Evolutionary conservation across 2,888 invertebrate genomes (phyloP).

Genomic region (Hydriomena furcata): DNA sequence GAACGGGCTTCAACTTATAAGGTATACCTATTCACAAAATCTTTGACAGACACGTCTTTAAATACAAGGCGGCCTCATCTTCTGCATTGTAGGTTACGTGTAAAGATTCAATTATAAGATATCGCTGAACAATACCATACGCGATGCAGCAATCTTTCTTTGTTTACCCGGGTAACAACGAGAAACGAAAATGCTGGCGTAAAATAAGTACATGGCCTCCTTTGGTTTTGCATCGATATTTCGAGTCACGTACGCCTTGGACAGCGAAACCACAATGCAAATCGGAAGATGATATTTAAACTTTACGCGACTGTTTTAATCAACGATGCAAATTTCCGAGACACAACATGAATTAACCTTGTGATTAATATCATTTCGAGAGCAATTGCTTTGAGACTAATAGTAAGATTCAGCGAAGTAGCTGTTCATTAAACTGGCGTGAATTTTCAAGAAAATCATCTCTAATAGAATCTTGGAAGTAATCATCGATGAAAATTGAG

Average conservation of each 20-base stretch:
- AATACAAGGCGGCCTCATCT: slow-evolving; percentile 45
- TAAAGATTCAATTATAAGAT: slow-evolving; percentile 76
- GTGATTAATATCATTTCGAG: not conserved
- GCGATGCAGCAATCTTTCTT: slow-evolving; percentile 66
- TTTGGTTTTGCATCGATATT: slow-evolving; percentile 19
- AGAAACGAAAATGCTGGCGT: slow-evolving; percentile 60
- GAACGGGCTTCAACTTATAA: slow-evolving; percentile 23
- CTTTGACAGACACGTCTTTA: slow-evolving; percentile 26
- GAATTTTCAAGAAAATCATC: slow-evolving; percentile 28
- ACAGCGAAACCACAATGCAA: slow-evolving; percentile 13
- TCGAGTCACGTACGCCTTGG: slow-evolving; percentile 22
- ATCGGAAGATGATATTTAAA: not conserved
- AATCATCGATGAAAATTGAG: slow-evolving; percentile 50
- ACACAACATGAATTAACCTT: not conserved
- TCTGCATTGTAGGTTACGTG: slow-evolving; percentile 57
- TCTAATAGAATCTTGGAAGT: slow-evolving; percentile 35
- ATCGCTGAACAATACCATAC: slow-evolving; percentile 68
- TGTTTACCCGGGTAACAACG: slow-evolving; percentile 60
- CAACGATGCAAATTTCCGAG: not conserved
- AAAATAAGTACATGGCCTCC: slow-evolving; percentile 22
- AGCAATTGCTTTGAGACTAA: not conserved
- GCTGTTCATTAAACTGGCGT: slow-evolving; percentile 16
- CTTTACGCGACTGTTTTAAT: not conserved
- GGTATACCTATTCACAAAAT: slow-evolving; percentile 28
- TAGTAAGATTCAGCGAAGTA: slow-evolving; percentile 5